These are phyloP conservation scores for Leucophenga montana DNA, from an alignment of 2,888 invertebrate species.

Conservation along the genomic window DNA sequence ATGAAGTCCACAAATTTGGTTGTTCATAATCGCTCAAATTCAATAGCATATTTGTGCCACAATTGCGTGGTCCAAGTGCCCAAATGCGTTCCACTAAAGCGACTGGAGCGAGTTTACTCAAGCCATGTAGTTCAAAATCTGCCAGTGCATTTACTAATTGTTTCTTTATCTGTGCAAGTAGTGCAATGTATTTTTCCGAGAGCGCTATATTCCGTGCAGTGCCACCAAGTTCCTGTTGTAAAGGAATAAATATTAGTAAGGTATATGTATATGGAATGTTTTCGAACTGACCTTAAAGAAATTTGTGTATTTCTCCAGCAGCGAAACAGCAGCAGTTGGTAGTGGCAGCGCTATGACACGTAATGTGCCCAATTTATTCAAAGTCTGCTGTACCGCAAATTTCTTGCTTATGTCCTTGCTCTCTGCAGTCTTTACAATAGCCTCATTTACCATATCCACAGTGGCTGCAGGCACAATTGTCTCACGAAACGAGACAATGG, in stretches of 20 bases:
- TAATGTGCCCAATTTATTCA: constrained; percentile 82
- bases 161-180: constrained; percentile 69
- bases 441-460: constrained; percentile 89
- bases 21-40: constrained; percentile 83
- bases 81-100: constrained; percentile 81
- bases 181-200: constrained; percentile 62
- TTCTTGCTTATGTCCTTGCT: constrained; percentile 75
- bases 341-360: constrained; percentile 85
- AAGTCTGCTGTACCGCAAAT: constrained; percentile 77
- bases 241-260: not conserved
- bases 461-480: constrained; percentile 89
- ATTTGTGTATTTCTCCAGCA: constrained; percentile 82
- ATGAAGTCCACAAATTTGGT: constrained; percentile 75
- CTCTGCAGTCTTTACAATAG: constrained; percentile 78
- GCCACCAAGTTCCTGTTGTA: constrained; percentile 54
- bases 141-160: constrained; percentile 78
- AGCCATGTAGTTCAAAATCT: constrained; percentile 74
- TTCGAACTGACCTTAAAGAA: constrained; percentile 77
- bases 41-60: constrained; percentile 91
- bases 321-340: constrained; percentile 80
- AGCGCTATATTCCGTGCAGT: constrained; percentile 55
- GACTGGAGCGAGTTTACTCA: constrained; percentile 74
- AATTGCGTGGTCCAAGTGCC: constrained; percentile 92
- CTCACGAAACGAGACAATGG: constrained; percentile 97
- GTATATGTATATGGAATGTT: not conserved